phyloP scores from a whole-genome alignment of 2,888 invertebrate species.

The Tiliacea aurago region DNA sequence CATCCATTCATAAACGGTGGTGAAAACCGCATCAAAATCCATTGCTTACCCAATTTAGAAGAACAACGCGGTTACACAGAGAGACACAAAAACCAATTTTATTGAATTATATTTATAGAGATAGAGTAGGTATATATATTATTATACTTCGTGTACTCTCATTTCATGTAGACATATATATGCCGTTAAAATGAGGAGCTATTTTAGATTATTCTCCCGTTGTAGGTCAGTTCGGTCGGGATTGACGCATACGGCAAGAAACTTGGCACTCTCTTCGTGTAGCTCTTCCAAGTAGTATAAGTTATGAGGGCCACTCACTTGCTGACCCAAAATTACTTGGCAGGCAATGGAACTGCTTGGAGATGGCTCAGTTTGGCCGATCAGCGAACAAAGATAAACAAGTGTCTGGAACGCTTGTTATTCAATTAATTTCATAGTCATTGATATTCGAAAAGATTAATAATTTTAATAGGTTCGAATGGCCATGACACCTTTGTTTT shows the following conservation, averaged over 20 bases:
- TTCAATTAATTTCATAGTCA: background rate
- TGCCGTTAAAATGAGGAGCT: constrained; percentile 23
- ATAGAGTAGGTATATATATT: too few species aligned
- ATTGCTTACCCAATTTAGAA: too few species aligned
- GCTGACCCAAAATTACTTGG: constrained; percentile 86
- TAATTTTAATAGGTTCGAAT: background rate
- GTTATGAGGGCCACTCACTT: constrained; percentile 80
- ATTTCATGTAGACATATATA: constrained; percentile 1
- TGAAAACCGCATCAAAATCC: too few species aligned
- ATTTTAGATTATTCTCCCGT: constrained; percentile 37
- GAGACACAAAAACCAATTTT: too few species aligned
- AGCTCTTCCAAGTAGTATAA: constrained; percentile 85
- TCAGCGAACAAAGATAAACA: constrained; percentile 20
- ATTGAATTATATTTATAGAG: background rate
- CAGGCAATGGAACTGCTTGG: constrained; percentile 66
- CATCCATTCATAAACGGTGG: too few species aligned
- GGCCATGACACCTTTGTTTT: background rate
- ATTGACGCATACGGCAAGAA: constrained; percentile 82
- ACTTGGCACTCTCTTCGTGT: constrained; percentile 82
- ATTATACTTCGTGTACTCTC: background rate
- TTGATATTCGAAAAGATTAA: background rate
- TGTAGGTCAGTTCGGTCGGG: constrained; percentile 76
- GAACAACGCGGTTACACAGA: too few species aligned
- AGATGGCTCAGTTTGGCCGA: constrained; percentile 29
- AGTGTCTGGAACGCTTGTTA: background rate